phyloP scores from a whole-genome alignment of 2,113 vertebrate species.

The Morone saxatilis region DNA sequence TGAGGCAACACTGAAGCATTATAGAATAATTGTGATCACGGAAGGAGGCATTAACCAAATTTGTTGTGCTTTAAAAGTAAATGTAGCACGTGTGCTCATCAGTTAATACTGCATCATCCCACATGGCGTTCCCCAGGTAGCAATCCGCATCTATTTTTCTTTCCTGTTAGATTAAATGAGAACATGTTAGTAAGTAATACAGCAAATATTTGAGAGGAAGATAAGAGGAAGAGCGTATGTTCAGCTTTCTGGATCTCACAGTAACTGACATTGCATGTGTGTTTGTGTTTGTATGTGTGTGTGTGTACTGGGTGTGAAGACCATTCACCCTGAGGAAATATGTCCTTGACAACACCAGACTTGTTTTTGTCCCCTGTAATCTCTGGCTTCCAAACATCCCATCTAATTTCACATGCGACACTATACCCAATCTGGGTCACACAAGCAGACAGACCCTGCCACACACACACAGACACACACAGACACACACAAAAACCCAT shows the following conservation, averaged over 20 bases:
- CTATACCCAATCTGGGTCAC: slow-evolving; percentile 69
- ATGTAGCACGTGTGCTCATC: neutral
- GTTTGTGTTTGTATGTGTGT: neutral
- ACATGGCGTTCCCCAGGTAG: neutral
- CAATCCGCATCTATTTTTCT: neutral
- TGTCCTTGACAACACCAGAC: slow-evolving; percentile 44
- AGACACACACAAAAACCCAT: slow-evolving; percentile 29
- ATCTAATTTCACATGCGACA: slow-evolving; percentile 42
- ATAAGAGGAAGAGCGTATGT: too few species aligned
- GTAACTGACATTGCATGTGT: neutral
- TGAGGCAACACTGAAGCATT: slow-evolving; percentile 29
- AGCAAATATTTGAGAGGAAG: neutral
- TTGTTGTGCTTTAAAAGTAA: slow-evolving; percentile 1
- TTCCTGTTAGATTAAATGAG: neutral
- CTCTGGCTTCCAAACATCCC: slow-evolving; percentile 36
- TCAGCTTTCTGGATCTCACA: neutral
- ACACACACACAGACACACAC: slow-evolving; percentile 26
- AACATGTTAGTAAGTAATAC: neutral
- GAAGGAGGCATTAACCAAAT: slow-evolving; percentile 19
- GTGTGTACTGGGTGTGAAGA: neutral
- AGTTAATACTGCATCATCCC: neutral
- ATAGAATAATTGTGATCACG: slow-evolving; percentile 18
- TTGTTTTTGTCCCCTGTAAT: slow-evolving; percentile 54
- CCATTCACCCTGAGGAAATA: slow-evolving; percentile 29
- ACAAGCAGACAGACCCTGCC: slow-evolving; percentile 39